These are phyloP conservation scores for Kryptopterus vitreolus DNA, from an alignment of 2,797 vertebrate species.

Conservation along the genomic window DNA sequence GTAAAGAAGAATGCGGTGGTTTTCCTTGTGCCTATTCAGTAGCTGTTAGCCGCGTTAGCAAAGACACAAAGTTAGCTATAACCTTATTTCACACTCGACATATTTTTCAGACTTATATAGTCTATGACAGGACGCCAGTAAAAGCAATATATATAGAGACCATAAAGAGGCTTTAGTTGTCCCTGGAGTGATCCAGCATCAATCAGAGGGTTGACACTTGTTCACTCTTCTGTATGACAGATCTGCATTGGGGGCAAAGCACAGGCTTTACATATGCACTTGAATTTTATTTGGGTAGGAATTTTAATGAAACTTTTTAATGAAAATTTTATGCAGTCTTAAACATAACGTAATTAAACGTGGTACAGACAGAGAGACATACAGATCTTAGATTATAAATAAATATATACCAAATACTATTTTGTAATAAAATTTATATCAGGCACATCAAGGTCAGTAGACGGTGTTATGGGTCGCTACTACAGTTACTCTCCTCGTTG, in stretches of 20 bases:
- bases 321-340: not conserved
- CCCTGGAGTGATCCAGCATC: constrained; percentile 18
- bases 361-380: too few relatives aligned
- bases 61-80: not conserved
- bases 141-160: constrained; percentile 9
- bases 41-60: not conserved
- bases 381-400: too few relatives aligned
- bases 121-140: constrained; percentile 18
- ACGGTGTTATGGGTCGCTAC: too few relatives aligned
- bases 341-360: too few relatives aligned
- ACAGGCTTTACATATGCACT: not conserved
- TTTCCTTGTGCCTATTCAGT: not conserved
- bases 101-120: constrained; percentile 6
- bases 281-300: not conserved
- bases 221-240: not conserved
- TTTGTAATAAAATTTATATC: too few relatives aligned
- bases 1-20: not conserved
- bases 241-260: not conserved
- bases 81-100: constrained; percentile 8
- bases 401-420: too few relatives aligned
- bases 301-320: not conserved
- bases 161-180: constrained; percentile 3
- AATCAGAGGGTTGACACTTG: constrained; percentile 18
- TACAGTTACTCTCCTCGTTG: too few relatives aligned
- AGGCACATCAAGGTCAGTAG: too few relatives aligned